Base-by-base conservation (phyloP, 2,113 vertebrate genomes). In the Zosterops borbonicus region DNA sequence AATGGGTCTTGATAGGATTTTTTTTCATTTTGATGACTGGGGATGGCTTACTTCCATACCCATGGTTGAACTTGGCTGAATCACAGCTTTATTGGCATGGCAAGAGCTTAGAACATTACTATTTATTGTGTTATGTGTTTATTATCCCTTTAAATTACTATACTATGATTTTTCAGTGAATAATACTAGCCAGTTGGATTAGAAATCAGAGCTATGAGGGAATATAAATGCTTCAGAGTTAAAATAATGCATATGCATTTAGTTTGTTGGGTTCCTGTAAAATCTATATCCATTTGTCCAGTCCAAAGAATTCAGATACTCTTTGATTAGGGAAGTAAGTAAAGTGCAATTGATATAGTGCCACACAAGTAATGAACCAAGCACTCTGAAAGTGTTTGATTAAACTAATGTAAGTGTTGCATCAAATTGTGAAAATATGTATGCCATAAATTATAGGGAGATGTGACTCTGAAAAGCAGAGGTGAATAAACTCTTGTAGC, bases 351-450 rank as follows among this genome's bases (percentile, higher is more conserved):
- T 94, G 95, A 96, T 97, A 56, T 7, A 83, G 59, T 47, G 92
- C 82, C 89, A 84, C 24, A 14, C 39, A 47, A 78, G 92, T 94
- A 94, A 97, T 93, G 93, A 95, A 94, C 81, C 78, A 68, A 76
- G 81, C 42, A 42, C 42, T 82, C 47, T 37, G 68, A 49, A 28
- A 89, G 83, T 83, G 83, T 94, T 95, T 97, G 97, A 97, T 97
- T 96, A 97, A 96, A 95, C 92, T 41, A 77, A 96, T 97, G 94
- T 88, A 96, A 91, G 60, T 49, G 77, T 95, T 94, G 79, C 91
- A 96, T 94, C 95, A 93, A 97, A 96, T 96, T 87, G 91, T 41
- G 31, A 87, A 95, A 77, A 70, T 91, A 94, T 84, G 33, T 64
- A 88, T 93, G 76, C 95, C 93, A 91, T 96, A 94, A 97, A 97